A percentile compares a stretch with the other conserved stretches of the same genome.
Evolutionary conservation across 2,113 vertebrate species (phyloP).

Genomic region (Bubo scandiacus): DNA sequence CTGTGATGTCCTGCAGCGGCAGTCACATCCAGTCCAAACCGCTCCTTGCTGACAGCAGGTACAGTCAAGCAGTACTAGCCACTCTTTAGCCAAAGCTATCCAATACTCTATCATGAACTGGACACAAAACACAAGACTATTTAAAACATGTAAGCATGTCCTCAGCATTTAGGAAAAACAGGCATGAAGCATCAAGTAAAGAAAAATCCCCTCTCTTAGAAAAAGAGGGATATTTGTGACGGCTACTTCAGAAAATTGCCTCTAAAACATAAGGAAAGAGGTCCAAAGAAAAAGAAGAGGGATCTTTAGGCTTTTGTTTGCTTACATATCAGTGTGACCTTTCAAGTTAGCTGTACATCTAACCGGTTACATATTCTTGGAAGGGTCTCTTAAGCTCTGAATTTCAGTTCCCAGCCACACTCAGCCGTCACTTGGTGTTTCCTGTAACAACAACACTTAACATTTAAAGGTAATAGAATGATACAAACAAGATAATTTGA

Average conservation of each 20-base stretch:
- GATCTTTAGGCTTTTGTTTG: background rate
- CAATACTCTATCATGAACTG: background rate
- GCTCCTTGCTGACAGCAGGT: background rate
- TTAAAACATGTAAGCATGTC: background rate
- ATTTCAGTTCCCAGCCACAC: background rate
- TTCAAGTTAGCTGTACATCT: background rate
- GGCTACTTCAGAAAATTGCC: background rate
- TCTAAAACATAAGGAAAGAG: background rate
- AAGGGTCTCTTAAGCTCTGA: background rate
- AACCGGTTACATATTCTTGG: background rate
- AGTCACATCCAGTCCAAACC: background rate
- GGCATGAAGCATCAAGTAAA: background rate
- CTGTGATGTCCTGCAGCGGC: background rate
- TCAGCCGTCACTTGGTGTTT: background rate
- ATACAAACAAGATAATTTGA: background rate
- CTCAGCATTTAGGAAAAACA: background rate
- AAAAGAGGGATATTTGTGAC: background rate
- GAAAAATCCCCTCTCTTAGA: background rate
- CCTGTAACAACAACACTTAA: background rate
- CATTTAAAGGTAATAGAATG: background rate
- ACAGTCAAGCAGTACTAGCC: background rate
- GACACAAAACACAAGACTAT: accelerated
- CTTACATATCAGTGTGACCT: background rate
- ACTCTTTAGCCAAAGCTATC: background rate
- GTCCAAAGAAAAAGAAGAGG: background rate